Evolutionary conservation across 2,797 vertebrate species (phyloP), one percentile per base, ranked within the genome.

Genomic region (Coregonus sp.): DNA sequence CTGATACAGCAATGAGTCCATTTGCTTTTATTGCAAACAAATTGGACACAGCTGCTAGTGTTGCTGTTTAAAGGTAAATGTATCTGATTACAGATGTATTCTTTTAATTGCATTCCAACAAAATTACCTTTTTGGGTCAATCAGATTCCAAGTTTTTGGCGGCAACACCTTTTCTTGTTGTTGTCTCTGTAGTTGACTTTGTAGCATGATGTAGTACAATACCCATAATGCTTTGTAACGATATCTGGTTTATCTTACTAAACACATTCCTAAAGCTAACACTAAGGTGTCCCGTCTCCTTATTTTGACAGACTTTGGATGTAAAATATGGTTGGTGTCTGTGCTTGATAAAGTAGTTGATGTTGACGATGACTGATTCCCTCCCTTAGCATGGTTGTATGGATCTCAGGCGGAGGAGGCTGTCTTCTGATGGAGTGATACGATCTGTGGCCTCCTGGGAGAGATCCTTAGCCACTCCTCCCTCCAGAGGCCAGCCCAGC

Each of bases 401-500:
- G 84, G 92, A 92, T 72, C 78, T 86, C 65, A 90, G 77, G 79
- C 89, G 87, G 83, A 89, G 89, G 82, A 90, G 91, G 78, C 84
- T 89, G 70, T 92, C 93, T 59, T 92, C 93, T 59, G 91, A 93
- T 72, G 91, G 92, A 1, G 82, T 91, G n/a, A 40, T 77, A 47
- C 88, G 91, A 15, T 91, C 83, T 84, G 79, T 85, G 37, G 86
- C 88, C 20, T 61, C 40, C 72, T 88, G 86, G 74, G 90, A 91
- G 83, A 86, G 84, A 1, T 80, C 76, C 1, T 50, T 79, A 35
- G 69, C 82, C 16, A 11, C 4, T 1, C 33, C 15, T 59, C 69
- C 75, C 29, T 20, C 75, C 54, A 88, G 72, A 83, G 76, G 80
- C 25, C 65, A 77, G 40, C 66, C 72, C 72, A 16, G 25, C 35